Base-by-base conservation (phyloP, 2,888 invertebrate genomes). In the Ischnura elegans region DNA sequence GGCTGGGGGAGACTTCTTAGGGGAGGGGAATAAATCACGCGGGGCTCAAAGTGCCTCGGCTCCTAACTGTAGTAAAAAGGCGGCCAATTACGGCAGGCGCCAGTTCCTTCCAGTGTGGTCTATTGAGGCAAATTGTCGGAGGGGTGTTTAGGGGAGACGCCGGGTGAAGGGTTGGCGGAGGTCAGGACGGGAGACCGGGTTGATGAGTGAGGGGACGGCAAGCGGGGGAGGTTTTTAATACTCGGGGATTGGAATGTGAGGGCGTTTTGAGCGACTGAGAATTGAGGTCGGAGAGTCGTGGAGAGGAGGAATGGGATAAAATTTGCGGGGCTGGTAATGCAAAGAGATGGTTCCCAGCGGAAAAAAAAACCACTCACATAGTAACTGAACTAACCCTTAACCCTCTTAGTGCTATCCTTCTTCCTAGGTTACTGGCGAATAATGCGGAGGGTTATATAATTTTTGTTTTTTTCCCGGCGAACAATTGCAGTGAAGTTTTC, bases 1-100 rank as follows among this genome's bases (percentile, higher is more conserved):
- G n/a, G n/a, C n/a, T n/a, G n/a, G n/a, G n/a, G 51, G 51, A 55
- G 87, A 76, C 76, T 51, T 36, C 55, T 2, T n/a, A n/a, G n/a
- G n/a, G n/a, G n/a, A n/a, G n/a, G 55, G 36, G 51, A 87, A 87
- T 51, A 87, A 87, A 87, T 87, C 87, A 87, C 42, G 47, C 21
- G 51, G 87, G 47, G 51, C 87, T 61, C 87, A 87, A n/a, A 87
- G 87, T 8, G 55, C 36, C 55, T 2, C n/a, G 42, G 21, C 51
- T 87, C 25, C 86, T 45, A 0, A 13, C 10, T n/a, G n/a, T 47
- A 16, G 36, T 51, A 45, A 19, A n/a, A 86, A 46, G 86, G 42
- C 29, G 51, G 55, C 87, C 87, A 87, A 87, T 87, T 87, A 87
- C 55, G 21, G 47, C 42, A 47, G 87, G 47, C 87, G 43, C 46